A percentile compares a stretch with the other conserved stretches of the same genome.
Evolutionary conservation across 2,113 vertebrate genomes (phyloP).

Genomic region (Marcusenius ussheri): DNA sequence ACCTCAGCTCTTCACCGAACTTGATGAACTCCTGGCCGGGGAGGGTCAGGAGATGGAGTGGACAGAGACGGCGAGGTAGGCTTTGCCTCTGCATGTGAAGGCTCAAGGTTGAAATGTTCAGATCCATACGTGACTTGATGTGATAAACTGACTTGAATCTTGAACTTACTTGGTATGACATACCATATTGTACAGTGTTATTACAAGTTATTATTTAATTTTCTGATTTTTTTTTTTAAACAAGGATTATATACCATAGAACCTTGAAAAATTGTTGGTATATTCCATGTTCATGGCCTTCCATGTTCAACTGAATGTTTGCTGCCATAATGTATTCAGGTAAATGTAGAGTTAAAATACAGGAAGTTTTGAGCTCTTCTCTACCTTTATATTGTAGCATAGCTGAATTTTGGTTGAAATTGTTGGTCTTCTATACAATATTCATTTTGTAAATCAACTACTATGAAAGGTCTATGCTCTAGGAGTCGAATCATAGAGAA

Average conservation of each 20-base stretch:
- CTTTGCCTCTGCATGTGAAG: not conserved
- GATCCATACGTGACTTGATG: not conserved
- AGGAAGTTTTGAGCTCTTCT: not conserved
- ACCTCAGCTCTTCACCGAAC: constrained; percentile 95
- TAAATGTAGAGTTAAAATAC: not conserved
- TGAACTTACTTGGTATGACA: not conserved
- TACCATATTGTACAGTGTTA: not conserved
- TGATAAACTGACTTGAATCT: not conserved
- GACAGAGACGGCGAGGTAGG: constrained; percentile 95
- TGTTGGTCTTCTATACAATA: not conserved
- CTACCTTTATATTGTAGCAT: not conserved
- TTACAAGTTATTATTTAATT: not conserved
- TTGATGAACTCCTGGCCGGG: constrained; percentile 84
- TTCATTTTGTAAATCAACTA: not conserved
- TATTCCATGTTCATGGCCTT: not conserved
- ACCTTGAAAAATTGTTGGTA: not conserved
- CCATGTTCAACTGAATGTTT: not conserved
- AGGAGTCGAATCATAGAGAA: not conserved
- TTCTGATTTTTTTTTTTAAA: not conserved
- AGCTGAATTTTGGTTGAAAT: not conserved
- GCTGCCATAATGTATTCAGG: not conserved
- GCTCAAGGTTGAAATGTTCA: not conserved
- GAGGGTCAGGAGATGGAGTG: constrained; percentile 97
- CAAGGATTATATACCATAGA: not conserved
- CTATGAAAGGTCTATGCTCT: not conserved